Evolutionary conservation across 2,113 vertebrate genomes (phyloP).

Genomic region (Actenoides hombroni): DNA sequence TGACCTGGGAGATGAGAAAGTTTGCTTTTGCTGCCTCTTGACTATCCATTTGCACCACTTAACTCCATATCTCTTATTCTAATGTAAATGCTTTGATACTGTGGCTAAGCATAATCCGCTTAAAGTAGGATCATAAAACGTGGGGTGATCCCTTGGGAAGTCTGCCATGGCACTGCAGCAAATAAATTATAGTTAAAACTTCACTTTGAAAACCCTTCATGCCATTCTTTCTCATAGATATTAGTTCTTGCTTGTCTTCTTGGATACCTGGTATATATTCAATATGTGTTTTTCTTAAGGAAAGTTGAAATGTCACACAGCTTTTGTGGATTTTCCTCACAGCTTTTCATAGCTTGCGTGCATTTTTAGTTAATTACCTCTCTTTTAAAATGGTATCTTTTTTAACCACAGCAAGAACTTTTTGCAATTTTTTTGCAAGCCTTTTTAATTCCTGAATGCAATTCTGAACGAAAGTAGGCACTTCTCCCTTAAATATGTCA

Average conservation of each 20-base stretch:
- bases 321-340: not conserved
- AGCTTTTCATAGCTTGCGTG: not conserved
- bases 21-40: not conserved
- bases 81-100: not conserved
- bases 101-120: not conserved
- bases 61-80: not conserved
- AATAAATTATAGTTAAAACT: not conserved
- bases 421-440: not conserved
- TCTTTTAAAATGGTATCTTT: not conserved
- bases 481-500: not conserved
- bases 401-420: not conserved
- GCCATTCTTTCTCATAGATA: not conserved
- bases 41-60: not conserved
- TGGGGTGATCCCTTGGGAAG: not conserved
- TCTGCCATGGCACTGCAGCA: not conserved
- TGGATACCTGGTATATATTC: not conserved
- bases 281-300: not conserved
- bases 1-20: not conserved
- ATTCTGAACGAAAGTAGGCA: not conserved
- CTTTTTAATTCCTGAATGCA: not conserved
- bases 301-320: not conserved
- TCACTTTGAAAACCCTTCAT: not conserved
- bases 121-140: not conserved
- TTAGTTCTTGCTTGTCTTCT: not conserved
- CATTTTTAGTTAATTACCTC: not conserved